phyloP scores from a whole-genome alignment of 2,888 invertebrate genomes.

The Drosophila affinis region DNA sequence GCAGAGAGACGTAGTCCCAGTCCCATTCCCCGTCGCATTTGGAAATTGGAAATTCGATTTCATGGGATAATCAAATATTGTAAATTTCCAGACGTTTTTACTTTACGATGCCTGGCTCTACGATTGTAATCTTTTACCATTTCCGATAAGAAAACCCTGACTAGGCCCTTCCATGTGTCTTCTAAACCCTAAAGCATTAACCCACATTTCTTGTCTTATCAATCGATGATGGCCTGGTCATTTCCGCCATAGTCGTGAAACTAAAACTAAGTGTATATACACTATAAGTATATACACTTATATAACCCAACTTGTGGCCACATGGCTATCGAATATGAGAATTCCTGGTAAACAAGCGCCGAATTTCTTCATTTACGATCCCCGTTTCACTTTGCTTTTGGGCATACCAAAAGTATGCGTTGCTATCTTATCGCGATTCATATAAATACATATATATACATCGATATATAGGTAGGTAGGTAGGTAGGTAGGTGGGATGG shows the following conservation, averaged over 20 bases:
- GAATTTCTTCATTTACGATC: constrained; percentile 42
- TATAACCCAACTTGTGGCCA: constrained; percentile 28
- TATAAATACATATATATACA: constrained; percentile 17
- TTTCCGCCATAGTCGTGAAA: constrained; percentile 55
- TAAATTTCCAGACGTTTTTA: constrained; percentile 42
- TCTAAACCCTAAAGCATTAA: constrained; percentile 35
- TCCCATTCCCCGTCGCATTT: not conserved
- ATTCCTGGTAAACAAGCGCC: constrained; percentile 26
- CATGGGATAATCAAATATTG: constrained; percentile 77
- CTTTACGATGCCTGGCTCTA: not conserved
- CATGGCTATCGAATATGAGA: constrained; percentile 35
- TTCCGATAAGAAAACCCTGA: not conserved
- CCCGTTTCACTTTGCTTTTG: constrained; percentile 26
- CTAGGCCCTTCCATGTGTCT: not conserved
- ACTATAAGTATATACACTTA: constrained; percentile 17
- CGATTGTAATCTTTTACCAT: constrained; percentile 18
- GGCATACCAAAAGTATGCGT: constrained; percentile 47
- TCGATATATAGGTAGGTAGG: constrained; percentile 29
- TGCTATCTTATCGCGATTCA: constrained; percentile 62
- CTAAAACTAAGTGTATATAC: constrained; percentile 6
- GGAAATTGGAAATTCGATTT: constrained; percentile 27
- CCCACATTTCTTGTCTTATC: constrained; percentile 68
- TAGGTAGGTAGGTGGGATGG: too few relatives aligned
- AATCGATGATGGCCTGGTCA: constrained; percentile 41
- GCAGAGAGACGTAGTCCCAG: constrained; percentile 17